Evolutionary conservation across 1,140 invertebrate species (phyloP).

Genomic region (Hestina assimilis): DNA sequence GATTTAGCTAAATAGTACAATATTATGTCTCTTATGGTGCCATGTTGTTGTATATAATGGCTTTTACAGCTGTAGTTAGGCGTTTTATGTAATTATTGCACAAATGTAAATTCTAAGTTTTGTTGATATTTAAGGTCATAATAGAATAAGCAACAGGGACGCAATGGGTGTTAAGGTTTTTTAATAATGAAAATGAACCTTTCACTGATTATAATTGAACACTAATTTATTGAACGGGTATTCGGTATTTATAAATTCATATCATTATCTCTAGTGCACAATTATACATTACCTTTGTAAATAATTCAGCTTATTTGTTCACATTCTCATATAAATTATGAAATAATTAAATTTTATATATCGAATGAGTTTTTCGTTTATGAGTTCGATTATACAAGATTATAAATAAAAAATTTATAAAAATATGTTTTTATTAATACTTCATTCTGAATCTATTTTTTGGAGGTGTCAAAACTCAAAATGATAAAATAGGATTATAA

Average conservation of each 20-base stretch:
- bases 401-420: too few relatives aligned
- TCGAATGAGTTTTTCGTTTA: too few relatives aligned
- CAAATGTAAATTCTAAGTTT: conserved; percentile 40
- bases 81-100: conserved; percentile 49
- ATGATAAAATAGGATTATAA: too few relatives aligned
- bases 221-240: background rate
- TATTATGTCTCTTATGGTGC: conserved; percentile 23
- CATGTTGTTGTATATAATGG: conserved; percentile 25
- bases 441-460: too few relatives aligned
- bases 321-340: too few relatives aligned
- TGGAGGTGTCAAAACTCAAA: too few relatives aligned
- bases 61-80: conserved; percentile 40
- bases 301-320: too few relatives aligned
- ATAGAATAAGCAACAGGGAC: conserved; percentile 4
- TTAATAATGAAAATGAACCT: background rate
- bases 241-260: background rate
- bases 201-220: background rate
- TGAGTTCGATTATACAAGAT: too few relatives aligned
- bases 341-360: too few relatives aligned
- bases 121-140: conserved; percentile 11
- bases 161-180: background rate
- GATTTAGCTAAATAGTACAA: conserved; percentile 25
- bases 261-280: background rate
- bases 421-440: too few relatives aligned
- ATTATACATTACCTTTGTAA: background rate